A percentile compares a stretch with the other conserved stretches of the same genome.
Conservation (phyloP, 2,888 invertebrate genomes). For the Tromatobia lineatoria region DNA sequence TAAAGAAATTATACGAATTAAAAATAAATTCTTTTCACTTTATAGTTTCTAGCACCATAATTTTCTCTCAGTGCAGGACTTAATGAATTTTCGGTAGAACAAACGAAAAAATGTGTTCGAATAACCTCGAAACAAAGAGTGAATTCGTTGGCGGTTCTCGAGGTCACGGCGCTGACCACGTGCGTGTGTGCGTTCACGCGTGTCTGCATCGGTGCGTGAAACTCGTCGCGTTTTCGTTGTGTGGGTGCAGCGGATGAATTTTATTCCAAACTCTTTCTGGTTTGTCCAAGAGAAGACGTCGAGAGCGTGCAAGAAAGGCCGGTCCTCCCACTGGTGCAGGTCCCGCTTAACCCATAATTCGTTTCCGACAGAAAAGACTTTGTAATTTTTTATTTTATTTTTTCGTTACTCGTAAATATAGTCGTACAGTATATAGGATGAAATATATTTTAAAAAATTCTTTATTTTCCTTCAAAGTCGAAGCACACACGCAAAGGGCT, state of each 20-base stretch:
- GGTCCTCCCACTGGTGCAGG: constrained; percentile 72
- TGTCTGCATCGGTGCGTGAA: constrained; percentile 53
- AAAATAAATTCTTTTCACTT: too few species aligned
- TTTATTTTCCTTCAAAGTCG: constrained; percentile 17
- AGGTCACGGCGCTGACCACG: constrained; percentile 52
- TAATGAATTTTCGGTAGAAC: not conserved
- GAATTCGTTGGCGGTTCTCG: constrained; percentile 31
- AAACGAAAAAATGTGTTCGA: not conserved
- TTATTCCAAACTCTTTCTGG: constrained; percentile 62
- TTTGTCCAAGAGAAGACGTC: constrained; percentile 31
- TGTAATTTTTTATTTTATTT: constrained; percentile 23
- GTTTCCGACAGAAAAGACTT: constrained; percentile 57
- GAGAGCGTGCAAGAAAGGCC: constrained; percentile 62
- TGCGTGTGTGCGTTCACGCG: constrained; percentile 51
- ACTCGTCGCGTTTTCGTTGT: constrained; percentile 25
- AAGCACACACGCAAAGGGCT: constrained; percentile 46
- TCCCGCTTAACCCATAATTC: constrained; percentile 56
- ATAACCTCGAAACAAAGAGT: constrained; percentile 52
- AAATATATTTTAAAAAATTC: constrained; percentile 7
- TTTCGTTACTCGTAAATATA: constrained; percentile 44
- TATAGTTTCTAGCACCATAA: too few species aligned
- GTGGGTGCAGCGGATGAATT: constrained; percentile 64
- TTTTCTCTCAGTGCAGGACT: too few species aligned
- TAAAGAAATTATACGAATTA: too few species aligned
- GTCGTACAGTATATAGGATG: not conserved